A percentile compares a stretch with the other conserved stretches of the same genome.
These are phyloP conservation scores for Amphipyra tragopoginis DNA, from an alignment of 2,888 invertebrate species.

Conservation along the genomic window DNA sequence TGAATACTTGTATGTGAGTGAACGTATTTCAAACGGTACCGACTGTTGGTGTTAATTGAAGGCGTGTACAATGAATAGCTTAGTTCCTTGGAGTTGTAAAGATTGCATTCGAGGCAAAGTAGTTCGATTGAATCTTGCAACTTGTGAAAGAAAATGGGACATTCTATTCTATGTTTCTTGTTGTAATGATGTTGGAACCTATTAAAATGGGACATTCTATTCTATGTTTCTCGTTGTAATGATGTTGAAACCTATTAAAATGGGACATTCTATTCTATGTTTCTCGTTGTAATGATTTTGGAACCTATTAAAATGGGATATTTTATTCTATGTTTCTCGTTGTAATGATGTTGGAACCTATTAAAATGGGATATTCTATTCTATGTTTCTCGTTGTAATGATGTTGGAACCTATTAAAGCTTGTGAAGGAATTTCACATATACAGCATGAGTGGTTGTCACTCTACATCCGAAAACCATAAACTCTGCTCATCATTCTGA, in stretches of 20 bases:
- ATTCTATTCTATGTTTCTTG: slow-evolving; percentile 19
- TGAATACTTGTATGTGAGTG: slow-evolving; percentile 28
- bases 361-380: slow-evolving; percentile 28
- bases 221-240: slow-evolving; percentile 23
- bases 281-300: slow-evolving; percentile 21
- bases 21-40: slow-evolving; percentile 20
- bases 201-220: slow-evolving; percentile 23
- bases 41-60: slow-evolving; percentile 23
- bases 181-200: slow-evolving; percentile 11
- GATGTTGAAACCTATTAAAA: no score
- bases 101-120: slow-evolving; percentile 30
- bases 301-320: slow-evolving; percentile 19
- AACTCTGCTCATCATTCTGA: no score
- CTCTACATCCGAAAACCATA: no score
- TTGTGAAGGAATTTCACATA: no score
- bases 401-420: no score
- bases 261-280: slow-evolving; percentile 13
- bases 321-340: slow-evolving; percentile 17
- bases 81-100: slow-evolving; percentile 13
- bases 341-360: slow-evolving; percentile 20
- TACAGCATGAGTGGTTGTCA: no score
- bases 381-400: slow-evolving; percentile 22
- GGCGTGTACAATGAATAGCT: slow-evolving; percentile 16
- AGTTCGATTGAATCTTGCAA: slow-evolving; percentile 24
- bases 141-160: slow-evolving; percentile 22